Evolutionary conservation across 2,113 vertebrate genomes (phyloP), one percentile per base, ranked within the genome.

Genomic region (Sylvietta virens): DNA sequence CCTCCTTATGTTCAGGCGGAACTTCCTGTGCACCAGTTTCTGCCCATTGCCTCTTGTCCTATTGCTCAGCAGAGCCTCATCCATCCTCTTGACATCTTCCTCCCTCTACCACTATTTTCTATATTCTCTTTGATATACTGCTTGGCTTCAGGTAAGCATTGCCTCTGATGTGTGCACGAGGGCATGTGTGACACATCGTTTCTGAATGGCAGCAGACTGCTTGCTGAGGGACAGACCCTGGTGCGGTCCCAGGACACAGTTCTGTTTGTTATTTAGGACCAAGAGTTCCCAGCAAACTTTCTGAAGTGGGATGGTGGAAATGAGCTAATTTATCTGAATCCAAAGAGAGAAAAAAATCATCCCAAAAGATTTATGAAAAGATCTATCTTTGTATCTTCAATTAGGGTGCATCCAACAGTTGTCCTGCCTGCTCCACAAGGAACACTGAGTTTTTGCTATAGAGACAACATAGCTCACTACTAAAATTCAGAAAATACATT

Each of bases 131-230:
- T 9, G 42, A 61, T 45, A 65, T 33, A 39, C 17, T 42, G 67
- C 11, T 37, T 40, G 50, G 42, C 21, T 50, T 56, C 24, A 78
- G 20, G 16, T 47, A 42, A 82, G 3, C 33, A 22, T 3, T 58
- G 14, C 4, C 20, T 10, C 13, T 5, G 9, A 28, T 8, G 31
- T 5, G 15, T 18, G 28, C 58, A 65, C 0, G 0, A 22, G 44
- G 35, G 3, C 92, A 14, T 1, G 2, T 19, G 37, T 2, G 5
- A 66, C 1, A 2, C 17, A 13, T 11, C 0, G 4, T 5, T 69
- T 58, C 56, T 48, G n/a, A 90, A 31, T 8, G 37, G 17, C 51
- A 66, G 47, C 51, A 31, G 33, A n/a, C 62, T 86, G 48, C n/a
- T 9, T 40, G 37, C 31, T 2, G 2, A 51, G 18, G 40, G 16